phyloP scores from a whole-genome alignment of 1,140 invertebrate genomes.

The Sminthurides bifidus region DNA sequence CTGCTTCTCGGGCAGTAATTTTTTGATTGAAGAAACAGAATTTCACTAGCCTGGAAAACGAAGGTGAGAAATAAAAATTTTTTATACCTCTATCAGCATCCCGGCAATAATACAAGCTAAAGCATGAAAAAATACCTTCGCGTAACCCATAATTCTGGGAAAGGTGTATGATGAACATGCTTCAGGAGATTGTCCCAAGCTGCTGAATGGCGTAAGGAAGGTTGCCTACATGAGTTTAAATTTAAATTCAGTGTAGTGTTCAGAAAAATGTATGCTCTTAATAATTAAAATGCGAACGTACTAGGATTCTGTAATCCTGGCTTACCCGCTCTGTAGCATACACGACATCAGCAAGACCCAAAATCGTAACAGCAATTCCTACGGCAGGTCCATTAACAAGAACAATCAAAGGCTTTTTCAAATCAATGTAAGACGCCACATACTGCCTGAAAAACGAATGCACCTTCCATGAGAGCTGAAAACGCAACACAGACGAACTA shows the following conservation, averaged over 20 bases:
- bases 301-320: background rate
- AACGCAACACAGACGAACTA: background rate
- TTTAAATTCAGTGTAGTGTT: background rate
- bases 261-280: background rate
- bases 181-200: conserved; percentile 48
- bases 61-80: background rate
- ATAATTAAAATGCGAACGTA: background rate
- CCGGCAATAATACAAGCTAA: conserved; percentile 9
- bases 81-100: background rate
- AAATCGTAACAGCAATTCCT: conserved; percentile 47
- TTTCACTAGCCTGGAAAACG: conserved; percentile 55
- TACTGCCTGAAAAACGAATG: conserved; percentile 37
- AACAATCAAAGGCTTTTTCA: conserved; percentile 49
- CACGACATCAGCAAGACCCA: conserved; percentile 50
- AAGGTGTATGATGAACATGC: conserved; percentile 49
- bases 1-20: conserved; percentile 61
- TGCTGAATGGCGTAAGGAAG: conserved; percentile 49
- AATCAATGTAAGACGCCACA: conserved; percentile 49
- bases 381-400: conserved; percentile 52
- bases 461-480: background rate
- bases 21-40: conserved; percentile 69
- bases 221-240: conserved; percentile 38
- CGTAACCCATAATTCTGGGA: conserved; percentile 46
- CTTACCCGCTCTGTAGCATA: conserved; percentile 43
- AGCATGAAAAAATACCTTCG: conserved; percentile 36